Conservation (phyloP, 2,113 vertebrate species). For the Myxocyprinus asiaticus region DNA sequence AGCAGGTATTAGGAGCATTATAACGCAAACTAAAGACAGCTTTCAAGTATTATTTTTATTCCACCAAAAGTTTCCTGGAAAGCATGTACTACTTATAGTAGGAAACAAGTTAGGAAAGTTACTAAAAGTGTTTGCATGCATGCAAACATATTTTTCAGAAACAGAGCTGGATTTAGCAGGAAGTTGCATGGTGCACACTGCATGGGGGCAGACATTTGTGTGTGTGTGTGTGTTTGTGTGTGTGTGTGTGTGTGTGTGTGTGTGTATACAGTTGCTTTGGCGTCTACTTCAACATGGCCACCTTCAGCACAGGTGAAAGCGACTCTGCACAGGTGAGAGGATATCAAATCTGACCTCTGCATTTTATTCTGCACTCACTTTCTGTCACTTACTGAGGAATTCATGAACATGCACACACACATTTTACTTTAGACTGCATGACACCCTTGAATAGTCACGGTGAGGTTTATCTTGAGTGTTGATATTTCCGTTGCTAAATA, state of each 20-base stretch:
- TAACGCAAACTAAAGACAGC: no score
- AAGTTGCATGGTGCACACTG: not conserved
- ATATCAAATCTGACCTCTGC: not conserved
- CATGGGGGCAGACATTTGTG: conserved; percentile 10
- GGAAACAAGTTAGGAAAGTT: not conserved
- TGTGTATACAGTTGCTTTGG: conserved; percentile 11
- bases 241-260: conserved; percentile 16
- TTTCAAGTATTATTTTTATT: no score
- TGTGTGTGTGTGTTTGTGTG: conserved; percentile 1
- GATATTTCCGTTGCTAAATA: not conserved
- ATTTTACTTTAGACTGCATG: not conserved
- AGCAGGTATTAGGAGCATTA: no score
- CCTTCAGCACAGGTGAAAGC: conserved; percentile 54
- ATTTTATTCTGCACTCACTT: not conserved
- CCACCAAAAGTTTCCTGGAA: no score
- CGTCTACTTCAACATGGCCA: conserved; percentile 57
- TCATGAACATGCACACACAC: not conserved
- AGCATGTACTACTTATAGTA: not conserved
- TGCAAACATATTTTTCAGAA: conserved; percentile 12
- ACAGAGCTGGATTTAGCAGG: conserved; percentile 44
- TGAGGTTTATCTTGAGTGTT: not conserved
- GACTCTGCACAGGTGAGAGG: conserved; percentile 51
- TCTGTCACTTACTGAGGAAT: not conserved
- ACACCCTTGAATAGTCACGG: not conserved
- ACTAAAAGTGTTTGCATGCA: not conserved